Conservation (phyloP, 2,888 invertebrate genomes). For the Watsonalla cultraria region DNA sequence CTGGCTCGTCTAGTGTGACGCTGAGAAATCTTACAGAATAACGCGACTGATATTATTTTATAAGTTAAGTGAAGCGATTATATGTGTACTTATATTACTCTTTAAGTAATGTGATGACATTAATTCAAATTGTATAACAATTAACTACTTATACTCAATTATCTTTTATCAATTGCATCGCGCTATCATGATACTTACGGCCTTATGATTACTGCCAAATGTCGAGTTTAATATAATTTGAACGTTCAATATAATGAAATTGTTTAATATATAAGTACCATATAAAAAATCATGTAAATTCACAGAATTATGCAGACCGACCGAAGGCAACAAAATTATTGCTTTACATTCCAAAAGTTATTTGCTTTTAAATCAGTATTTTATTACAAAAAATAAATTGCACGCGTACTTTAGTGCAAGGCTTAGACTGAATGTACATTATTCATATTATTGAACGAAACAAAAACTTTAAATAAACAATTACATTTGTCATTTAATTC, state of each 20-base stretch:
- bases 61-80: too few relatives aligned
- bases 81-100: too few relatives aligned
- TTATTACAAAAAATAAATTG: slow-evolving; percentile 21
- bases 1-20: too few relatives aligned
- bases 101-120: too few relatives aligned
- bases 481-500: not conserved
- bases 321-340: slow-evolving; percentile 63
- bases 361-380: slow-evolving; percentile 28
- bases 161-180: too few relatives aligned
- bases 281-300: slow-evolving; percentile 16
- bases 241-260: not conserved
- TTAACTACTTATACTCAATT: too few relatives aligned
- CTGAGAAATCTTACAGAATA: too few relatives aligned
- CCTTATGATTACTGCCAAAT: too few relatives aligned
- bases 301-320: slow-evolving; percentile 49
- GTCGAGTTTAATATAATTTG: too few relatives aligned
- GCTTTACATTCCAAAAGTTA: slow-evolving; percentile 44
- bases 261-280: slow-evolving; percentile 16
- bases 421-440: slow-evolving; percentile 6
- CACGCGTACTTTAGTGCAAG: slow-evolving; percentile 11
- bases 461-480: not conserved
- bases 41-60: too few relatives aligned
- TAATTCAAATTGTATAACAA: slow-evolving; percentile 1
- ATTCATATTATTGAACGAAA: not conserved
- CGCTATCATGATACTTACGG: too few relatives aligned